phyloP scores from a whole-genome alignment of 1,140 invertebrate species.

The Drosophila equinoxialis region DNA sequence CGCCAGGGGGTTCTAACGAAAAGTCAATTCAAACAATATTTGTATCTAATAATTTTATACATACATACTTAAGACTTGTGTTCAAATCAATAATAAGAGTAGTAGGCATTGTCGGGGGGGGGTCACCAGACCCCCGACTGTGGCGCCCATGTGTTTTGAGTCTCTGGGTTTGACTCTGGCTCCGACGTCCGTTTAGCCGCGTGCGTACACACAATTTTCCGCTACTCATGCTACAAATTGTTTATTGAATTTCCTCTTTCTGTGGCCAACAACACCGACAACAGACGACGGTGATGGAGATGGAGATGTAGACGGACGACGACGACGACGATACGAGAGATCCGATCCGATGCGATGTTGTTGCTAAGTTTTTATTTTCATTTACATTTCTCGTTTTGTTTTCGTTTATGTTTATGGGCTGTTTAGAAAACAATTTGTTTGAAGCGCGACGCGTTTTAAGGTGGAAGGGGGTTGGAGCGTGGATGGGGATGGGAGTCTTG shows the following conservation, averaged over 20 bases:
- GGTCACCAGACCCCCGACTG: not conserved
- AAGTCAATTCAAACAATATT: too few relatives aligned
- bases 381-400: slow-evolving; percentile 80
- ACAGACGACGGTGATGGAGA: not conserved
- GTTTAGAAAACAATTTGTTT: slow-evolving; percentile 78
- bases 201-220: slow-evolving; percentile 81
- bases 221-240: slow-evolving; percentile 81
- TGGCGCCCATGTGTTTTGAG: slow-evolving; percentile 14
- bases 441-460: not conserved
- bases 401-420: slow-evolving; percentile 78
- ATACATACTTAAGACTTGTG: too few relatives aligned
- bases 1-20: not conserved
- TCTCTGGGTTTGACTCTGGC: slow-evolving; percentile 33
- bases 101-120: too few relatives aligned
- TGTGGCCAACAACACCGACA: slow-evolving; percentile 39
- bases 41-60: too few relatives aligned
- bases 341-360: slow-evolving; percentile 11
- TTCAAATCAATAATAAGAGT: too few relatives aligned
- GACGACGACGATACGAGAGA: slow-evolving; percentile 1
- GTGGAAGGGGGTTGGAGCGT: not conserved
- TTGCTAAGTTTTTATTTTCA: slow-evolving; percentile 75
- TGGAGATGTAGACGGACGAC: not conserved
- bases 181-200: slow-evolving; percentile 67
- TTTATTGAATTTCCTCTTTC: slow-evolving; percentile 79
- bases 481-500: not conserved